These are phyloP conservation scores for Plecotus auritus DNA, from an alignment of 2,113 vertebrate species.

Conservation along the genomic window DNA sequence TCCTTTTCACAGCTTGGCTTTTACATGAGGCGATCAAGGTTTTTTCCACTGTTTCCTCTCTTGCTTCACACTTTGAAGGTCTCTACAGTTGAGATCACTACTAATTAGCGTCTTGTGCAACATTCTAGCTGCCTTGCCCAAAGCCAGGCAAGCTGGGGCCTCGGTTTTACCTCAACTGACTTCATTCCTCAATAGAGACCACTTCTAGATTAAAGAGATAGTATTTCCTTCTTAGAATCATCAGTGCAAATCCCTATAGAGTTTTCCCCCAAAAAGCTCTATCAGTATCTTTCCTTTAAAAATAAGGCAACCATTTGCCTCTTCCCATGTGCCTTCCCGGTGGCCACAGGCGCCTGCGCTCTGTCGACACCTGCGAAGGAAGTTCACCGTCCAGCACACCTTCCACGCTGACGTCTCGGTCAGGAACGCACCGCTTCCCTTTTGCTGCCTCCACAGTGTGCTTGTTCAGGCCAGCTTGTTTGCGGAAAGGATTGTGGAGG, in stretches of 20 bases:
- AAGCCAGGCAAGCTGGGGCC: constrained; percentile 20
- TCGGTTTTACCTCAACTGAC: not conserved
- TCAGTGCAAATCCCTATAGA: not conserved
- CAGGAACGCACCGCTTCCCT: not conserved
- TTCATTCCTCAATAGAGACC: not conserved
- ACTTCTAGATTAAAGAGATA: not conserved
- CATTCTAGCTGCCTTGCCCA: not conserved
- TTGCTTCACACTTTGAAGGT: constrained; percentile 33
- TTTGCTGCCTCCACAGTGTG: not conserved
- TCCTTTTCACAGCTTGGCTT: not conserved
- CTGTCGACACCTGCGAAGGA: not conserved
- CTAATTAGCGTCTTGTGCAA: constrained; percentile 3
- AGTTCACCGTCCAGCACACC: accelerated
- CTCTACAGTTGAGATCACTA: constrained; percentile 11
- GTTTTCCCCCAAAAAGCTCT: not conserved
- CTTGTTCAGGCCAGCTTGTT: not conserved
- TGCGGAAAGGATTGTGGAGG: accelerated
- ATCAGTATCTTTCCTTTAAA: not conserved
- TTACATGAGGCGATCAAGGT: not conserved
- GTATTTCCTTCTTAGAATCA: not conserved
- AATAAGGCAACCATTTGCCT: not conserved
- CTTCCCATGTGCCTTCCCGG: not conserved
- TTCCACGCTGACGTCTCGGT: not conserved
- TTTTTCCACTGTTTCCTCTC: not conserved
- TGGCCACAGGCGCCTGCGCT: not conserved